Evolutionary conservation across 2,113 vertebrate genomes (phyloP).

Genomic region (Microcebus jonahi): DNA sequence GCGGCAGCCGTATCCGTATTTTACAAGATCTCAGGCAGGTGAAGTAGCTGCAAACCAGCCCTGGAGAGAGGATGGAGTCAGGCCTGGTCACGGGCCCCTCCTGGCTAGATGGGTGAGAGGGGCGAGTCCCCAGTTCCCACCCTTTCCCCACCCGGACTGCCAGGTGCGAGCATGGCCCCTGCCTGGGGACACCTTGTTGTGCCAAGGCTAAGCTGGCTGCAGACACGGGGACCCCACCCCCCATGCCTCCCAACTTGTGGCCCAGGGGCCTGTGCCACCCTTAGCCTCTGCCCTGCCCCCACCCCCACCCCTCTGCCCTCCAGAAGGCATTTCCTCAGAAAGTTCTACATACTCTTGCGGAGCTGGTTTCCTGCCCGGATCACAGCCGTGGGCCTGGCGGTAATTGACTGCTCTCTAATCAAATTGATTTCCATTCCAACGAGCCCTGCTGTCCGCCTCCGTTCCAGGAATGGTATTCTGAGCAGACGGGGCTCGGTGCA

Average conservation of each 20-base stretch:
- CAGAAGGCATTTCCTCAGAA: accelerated
- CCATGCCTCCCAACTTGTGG: accelerated
- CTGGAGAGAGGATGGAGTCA: neutral
- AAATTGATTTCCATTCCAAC: slow-evolving; percentile 80
- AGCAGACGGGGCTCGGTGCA: slow-evolving; percentile 67
- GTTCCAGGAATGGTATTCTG: slow-evolving; percentile 83
- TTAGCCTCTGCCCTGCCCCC: neutral
- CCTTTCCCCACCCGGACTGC: too few species aligned
- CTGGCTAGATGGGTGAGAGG: too few species aligned
- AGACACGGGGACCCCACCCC: neutral
- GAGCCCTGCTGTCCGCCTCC: slow-evolving; percentile 75
- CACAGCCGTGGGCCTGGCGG: slow-evolving; percentile 53
- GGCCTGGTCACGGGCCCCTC: too few species aligned
- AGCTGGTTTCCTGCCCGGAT: slow-evolving; percentile 46
- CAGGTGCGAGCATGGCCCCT: too few species aligned
- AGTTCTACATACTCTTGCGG: neutral
- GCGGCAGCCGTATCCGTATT: neutral
- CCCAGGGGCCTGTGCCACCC: too few species aligned
- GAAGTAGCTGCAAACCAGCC: neutral
- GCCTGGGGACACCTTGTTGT: neutral
- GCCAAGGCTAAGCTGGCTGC: accelerated
- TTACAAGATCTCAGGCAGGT: neutral
- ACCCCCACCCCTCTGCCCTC: accelerated
- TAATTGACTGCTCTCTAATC: slow-evolving; percentile 82
- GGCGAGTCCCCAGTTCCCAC: neutral